phyloP scores from a whole-genome alignment of 2,113 vertebrate genomes.

The Phylloscopus whistleri region DNA sequence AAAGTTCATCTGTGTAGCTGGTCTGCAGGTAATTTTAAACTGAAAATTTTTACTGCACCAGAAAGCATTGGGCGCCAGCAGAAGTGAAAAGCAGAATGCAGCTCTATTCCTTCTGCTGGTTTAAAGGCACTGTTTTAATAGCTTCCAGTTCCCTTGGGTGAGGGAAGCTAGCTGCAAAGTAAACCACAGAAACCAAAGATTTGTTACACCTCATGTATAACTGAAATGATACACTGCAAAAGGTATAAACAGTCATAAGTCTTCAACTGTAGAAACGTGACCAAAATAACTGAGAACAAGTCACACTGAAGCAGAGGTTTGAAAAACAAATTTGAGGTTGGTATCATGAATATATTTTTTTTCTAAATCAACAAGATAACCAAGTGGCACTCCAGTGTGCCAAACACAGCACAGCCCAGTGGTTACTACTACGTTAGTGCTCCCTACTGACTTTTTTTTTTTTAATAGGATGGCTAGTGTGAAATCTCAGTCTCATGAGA shows the following conservation, averaged over 20 bases:
- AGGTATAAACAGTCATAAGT: background rate
- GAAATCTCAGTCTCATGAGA: background rate
- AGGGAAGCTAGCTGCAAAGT: background rate
- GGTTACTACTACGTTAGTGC: background rate
- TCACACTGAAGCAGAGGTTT: background rate
- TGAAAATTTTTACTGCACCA: background rate
- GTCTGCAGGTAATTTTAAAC: background rate
- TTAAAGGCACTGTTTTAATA: background rate
- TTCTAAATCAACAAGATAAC: background rate
- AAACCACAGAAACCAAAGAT: background rate
- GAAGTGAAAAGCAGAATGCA: background rate
- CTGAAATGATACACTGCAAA: background rate
- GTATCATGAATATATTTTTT: fast-evolving
- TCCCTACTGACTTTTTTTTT: background rate
- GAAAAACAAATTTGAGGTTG: background rate
- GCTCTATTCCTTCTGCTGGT: background rate
- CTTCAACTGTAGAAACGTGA: background rate
- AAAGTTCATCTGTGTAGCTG: background rate
- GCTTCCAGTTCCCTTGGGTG: background rate
- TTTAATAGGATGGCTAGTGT: background rate
- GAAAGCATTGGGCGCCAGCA: background rate
- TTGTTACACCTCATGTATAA: background rate
- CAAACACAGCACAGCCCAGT: background rate
- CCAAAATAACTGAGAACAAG: background rate
- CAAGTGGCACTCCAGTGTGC: background rate